A percentile compares a stretch with the other conserved stretches of the same genome.
Conservation (phyloP, 2,797 vertebrate genomes). For the Notamacropus eugenii region DNA sequence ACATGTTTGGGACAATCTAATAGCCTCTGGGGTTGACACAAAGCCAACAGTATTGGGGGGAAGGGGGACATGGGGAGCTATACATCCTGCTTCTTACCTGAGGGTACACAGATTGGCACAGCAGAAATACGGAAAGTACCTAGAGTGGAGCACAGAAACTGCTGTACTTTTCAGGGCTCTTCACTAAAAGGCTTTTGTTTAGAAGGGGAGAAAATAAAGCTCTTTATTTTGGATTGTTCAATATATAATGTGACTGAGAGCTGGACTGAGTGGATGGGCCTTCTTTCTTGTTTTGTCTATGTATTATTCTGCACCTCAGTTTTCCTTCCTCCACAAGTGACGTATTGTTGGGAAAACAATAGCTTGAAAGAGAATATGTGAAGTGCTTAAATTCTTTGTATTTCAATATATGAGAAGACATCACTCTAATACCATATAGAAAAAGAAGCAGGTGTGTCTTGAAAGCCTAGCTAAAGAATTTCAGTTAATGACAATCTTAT, state of each 20-base stretch:
- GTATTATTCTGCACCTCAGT: not conserved
- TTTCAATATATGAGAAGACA: not conserved
- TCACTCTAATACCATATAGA: constrained; percentile 7
- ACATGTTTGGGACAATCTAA: not conserved
- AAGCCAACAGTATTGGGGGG: not conserved
- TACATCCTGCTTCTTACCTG: not conserved
- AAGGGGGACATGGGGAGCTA: not conserved
- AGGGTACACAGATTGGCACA: not conserved
- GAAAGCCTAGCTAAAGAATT: not conserved
- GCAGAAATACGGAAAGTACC: not conserved
- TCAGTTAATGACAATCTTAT: constrained; percentile 2
- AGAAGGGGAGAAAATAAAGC: not conserved
- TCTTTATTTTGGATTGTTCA: constrained; percentile 1
- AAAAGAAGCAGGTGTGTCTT: constrained; percentile 9
- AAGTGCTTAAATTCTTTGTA: not conserved
- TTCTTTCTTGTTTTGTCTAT: constrained; percentile 29
- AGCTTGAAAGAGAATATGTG: not conserved
- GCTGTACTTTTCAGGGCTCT: not conserved
- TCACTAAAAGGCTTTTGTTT: not conserved
- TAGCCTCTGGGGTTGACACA: not conserved
- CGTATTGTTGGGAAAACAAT: not conserved
- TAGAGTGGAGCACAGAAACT: not conserved
- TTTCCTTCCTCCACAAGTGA: constrained; percentile 11
- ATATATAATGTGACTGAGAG: not conserved
- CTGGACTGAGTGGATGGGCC: constrained; percentile 2